phyloP scores from a whole-genome alignment of 2,797 vertebrate genomes.

The Urocyon cinereoargenteus region DNA sequence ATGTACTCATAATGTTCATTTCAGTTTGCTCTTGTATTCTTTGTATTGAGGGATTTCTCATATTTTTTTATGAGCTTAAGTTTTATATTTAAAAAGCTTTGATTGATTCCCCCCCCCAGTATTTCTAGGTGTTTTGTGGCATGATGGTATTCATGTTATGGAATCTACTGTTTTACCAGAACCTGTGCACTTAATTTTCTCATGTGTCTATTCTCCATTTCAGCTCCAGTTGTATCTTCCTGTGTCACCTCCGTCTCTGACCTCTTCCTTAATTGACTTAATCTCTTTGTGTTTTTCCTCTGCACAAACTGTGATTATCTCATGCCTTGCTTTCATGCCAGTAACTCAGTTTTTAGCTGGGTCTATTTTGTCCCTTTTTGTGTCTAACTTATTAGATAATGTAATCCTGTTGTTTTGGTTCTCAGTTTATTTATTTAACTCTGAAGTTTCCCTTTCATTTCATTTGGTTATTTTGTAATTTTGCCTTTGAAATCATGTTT shows the following conservation, averaged over 20 bases:
- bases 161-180: background rate
- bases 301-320: background rate
- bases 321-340: background rate
- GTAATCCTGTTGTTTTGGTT: background rate
- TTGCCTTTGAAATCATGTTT: conserved; percentile 47
- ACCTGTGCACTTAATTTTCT: background rate
- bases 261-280: background rate
- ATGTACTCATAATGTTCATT: background rate
- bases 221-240: background rate
- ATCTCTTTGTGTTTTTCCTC: conserved; percentile 23
- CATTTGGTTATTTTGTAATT: conserved; percentile 18
- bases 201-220: no score
- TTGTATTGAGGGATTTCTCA: background rate
- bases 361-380: conserved; percentile 56
- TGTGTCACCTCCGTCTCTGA: background rate
- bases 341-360: conserved; percentile 43
- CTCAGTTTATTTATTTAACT: conserved; percentile 43
- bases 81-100: background rate
- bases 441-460: conserved; percentile 24
- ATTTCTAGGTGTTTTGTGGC: background rate
- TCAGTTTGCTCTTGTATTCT: background rate
- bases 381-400: conserved; percentile 46
- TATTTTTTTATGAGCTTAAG: background rate
- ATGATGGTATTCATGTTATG: background rate
- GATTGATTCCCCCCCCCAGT: background rate